Base-by-base conservation (phyloP, 1,140 invertebrate genomes). In the Achroia grisella region DNA sequence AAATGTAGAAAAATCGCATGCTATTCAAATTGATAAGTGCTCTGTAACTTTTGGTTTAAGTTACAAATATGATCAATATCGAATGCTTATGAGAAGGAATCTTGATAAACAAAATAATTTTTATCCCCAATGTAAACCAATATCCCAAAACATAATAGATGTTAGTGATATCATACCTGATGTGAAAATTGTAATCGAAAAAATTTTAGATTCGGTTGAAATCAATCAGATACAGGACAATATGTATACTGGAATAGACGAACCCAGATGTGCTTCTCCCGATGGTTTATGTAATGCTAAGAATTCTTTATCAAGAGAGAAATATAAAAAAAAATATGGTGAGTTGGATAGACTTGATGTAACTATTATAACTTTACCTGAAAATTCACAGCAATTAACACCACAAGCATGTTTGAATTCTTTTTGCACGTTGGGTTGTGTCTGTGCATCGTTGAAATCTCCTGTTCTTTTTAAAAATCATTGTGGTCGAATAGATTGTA, bases 301-400 rank as follows among this genome's bases (percentile, higher is more conserved):
- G 45, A 23, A 28, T 34, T 10, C 41, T 10, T 23, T 23, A 23
- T 23, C 17, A 2, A 75, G 59, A 52, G 67, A 74, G n/a, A 79
- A 72, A 56, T 23, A 6, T 15, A 77, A 75, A 59, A 67, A 50
- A 39, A 81, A 64, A 62, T 71, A 60, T 56, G 44, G 61, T 35
- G 81, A 85, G 60, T 48, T 85, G 45, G 62, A 66, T 40, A 67
- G 66, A 48, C 60, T 82, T 39, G 77, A 77, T 54, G 81, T 85
- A 8, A 85, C 70, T 14, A 65, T 85, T 11, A 82, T 85, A 34
- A 64, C 49, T 40, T 40, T 85, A 35, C 45, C 70, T 4, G 69
- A 70, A 44, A 40, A 58, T 10, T 8, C 9, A 41, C 11, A 48
- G 52, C 13, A 34, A 37, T 27, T 23, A 34, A 32, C 30, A 39